phyloP scores from a whole-genome alignment of 2,888 invertebrate genomes.

The Microchrysa polita region DNA sequence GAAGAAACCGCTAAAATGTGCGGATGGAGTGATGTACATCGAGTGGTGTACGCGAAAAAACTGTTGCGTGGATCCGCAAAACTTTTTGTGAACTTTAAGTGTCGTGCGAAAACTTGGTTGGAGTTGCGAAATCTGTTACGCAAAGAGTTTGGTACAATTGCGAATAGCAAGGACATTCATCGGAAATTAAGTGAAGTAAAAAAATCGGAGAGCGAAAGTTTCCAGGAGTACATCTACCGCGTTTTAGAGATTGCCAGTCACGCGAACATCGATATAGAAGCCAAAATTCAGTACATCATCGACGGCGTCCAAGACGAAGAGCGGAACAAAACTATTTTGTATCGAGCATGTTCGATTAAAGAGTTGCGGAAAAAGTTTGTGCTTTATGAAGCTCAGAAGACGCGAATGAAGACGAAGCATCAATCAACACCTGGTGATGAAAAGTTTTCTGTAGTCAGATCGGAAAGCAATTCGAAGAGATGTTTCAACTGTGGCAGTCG shows the following conservation, averaged over 20 bases:
- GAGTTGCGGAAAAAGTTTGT: slow-evolving; percentile 26
- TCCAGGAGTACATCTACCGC: slow-evolving; percentile 38
- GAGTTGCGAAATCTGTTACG: slow-evolving; percentile 19
- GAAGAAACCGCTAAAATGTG: slow-evolving; percentile 3
- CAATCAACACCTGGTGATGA: neutral
- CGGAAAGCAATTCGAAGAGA: neutral
- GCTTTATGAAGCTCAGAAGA: slow-evolving; percentile 23
- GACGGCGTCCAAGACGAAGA: slow-evolving; percentile 37
- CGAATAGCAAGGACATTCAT: slow-evolving; percentile 40
- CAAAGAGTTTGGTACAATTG: slow-evolving; percentile 34
- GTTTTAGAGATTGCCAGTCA: slow-evolving; percentile 53
- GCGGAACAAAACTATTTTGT: neutral
- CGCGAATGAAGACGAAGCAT: neutral
- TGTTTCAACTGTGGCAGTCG: slow-evolving; percentile 32
- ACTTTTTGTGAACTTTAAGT: slow-evolving; percentile 37
- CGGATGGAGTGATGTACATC: slow-evolving; percentile 7
- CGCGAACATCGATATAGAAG: slow-evolving; percentile 46
- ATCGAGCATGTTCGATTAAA: slow-evolving; percentile 41
- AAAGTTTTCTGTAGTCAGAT: neutral
- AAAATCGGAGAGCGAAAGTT: slow-evolving; percentile 32
- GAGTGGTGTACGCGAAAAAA: slow-evolving; percentile 30
- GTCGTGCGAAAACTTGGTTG: slow-evolving; percentile 33
- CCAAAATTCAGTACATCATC: slow-evolving; percentile 41
- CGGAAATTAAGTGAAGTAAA: slow-evolving; percentile 17
- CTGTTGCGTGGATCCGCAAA: slow-evolving; percentile 36